These are phyloP conservation scores for Mormyrops attenuatus DNA, from an alignment of 2,797 vertebrate genomes.

Conservation along the genomic window DNA sequence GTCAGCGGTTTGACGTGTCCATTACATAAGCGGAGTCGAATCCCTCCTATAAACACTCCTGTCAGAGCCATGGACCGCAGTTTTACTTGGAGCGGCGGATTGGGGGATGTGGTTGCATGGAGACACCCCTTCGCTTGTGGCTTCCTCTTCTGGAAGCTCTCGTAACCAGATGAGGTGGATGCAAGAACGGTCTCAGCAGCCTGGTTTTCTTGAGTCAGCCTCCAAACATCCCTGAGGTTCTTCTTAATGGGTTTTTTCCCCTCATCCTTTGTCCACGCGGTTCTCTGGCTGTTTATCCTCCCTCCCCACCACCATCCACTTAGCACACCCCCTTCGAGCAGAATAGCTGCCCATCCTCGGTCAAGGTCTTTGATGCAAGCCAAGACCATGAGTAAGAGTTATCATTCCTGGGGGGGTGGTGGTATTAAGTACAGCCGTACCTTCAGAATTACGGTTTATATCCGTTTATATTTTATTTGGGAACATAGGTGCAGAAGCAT, in stretches of 20 bases:
- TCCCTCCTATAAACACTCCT: conserved; percentile 33
- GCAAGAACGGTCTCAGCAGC: not conserved
- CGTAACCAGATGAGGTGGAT: not conserved
- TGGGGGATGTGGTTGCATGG: not conserved
- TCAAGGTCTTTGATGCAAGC: conserved; percentile 2
- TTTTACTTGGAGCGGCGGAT: not conserved
- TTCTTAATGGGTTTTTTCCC: conserved; percentile 21
- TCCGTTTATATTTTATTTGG: not conserved
- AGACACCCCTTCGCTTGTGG: not conserved
- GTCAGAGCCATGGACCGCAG: conserved; percentile 5
- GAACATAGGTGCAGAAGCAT: not conserved
- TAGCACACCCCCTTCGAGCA: not conserved
- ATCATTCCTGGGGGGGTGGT: not conserved
- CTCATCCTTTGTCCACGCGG: not conserved
- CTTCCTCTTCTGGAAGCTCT: conserved; percentile 4
- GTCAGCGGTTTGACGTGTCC: not conserved
- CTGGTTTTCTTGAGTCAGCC: conserved; percentile 4
- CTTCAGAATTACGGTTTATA: not conserved
- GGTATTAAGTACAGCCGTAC: not conserved
- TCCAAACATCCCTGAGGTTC: not conserved
- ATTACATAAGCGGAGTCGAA: conserved; percentile 29
- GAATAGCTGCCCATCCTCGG: conserved; percentile 26
- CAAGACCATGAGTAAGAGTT: not conserved
- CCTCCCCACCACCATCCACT: conserved; percentile 8
- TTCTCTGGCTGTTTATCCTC: conserved; percentile 28